phyloP scores from a whole-genome alignment of 1,140 invertebrate genomes.

The Paracyclopina nana region DNA sequence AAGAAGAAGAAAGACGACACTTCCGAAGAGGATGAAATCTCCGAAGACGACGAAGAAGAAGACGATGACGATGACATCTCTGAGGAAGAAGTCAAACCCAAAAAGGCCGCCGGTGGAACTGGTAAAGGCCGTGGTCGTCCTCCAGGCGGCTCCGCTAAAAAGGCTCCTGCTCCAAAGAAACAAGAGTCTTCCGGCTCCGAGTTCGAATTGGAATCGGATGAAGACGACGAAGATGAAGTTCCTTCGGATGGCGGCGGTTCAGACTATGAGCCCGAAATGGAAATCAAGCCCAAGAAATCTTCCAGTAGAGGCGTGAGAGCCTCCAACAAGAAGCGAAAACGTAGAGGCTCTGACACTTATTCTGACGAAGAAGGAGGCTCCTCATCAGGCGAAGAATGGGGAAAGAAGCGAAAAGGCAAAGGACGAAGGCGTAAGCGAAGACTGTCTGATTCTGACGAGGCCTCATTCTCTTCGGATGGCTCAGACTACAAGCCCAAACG shows the following conservation, averaged over 20 bases:
- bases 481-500: constrained; percentile 11
- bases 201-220: neutral
- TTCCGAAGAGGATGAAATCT: constrained; percentile 21
- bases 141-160: constrained; percentile 19
- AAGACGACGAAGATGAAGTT: constrained; percentile 13
- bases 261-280: constrained; percentile 7
- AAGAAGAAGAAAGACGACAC: constrained; percentile 31
- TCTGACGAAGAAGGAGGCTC: too few relatives aligned
- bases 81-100: constrained; percentile 44
- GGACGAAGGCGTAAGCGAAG: constrained; percentile 15
- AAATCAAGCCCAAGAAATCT: neutral
- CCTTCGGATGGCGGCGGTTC: constrained; percentile 4
- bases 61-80: constrained; percentile 42
- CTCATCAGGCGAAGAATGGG: constrained; percentile 11
- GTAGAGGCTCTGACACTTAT: constrained; percentile 6
- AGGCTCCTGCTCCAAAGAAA: constrained; percentile 5
- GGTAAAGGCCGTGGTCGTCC: too few relatives aligned
- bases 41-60: constrained; percentile 30
- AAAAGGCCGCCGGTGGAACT: constrained; percentile 28
- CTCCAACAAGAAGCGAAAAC: neutral
- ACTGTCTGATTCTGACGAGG: neutral
- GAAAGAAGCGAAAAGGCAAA: constrained; percentile 26
- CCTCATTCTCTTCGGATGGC: too few relatives aligned
- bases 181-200: neutral
- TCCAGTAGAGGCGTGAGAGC: neutral